Conservation (phyloP, 2,888 invertebrate species). For the Rhagonycha lutea region DNA sequence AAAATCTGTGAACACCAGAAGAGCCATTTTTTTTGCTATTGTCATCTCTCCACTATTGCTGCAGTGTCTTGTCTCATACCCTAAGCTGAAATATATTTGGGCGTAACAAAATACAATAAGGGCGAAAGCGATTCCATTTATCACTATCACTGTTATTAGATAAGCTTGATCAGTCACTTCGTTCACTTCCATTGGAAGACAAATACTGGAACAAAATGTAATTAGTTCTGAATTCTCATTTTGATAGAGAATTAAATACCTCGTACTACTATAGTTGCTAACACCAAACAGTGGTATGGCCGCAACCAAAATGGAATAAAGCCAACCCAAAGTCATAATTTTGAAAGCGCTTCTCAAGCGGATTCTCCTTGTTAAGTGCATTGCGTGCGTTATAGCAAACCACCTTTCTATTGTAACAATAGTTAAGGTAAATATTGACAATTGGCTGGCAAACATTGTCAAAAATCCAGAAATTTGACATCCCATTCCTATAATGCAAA, state of each 20-base stretch:
- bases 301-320: constrained; percentile 77
- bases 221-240: no score
- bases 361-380: constrained; percentile 80
- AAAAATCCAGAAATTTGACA: constrained; percentile 87
- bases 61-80: constrained; percentile 66
- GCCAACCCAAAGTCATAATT: constrained; percentile 80
- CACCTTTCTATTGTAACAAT: constrained; percentile 85
- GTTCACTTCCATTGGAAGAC: constrained; percentile 83
- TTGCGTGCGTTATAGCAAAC: constrained; percentile 83
- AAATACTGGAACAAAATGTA: constrained; percentile 65
- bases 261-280: constrained; percentile 86
- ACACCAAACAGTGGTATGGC: constrained; percentile 80
- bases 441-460: constrained; percentile 84
- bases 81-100: constrained; percentile 82
- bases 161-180: constrained; percentile 72
- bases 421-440: constrained; percentile 86
- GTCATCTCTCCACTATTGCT: constrained; percentile 66
- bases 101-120: constrained; percentile 84
- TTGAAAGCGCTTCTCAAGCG: constrained; percentile 72
- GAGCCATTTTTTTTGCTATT: constrained; percentile 87
- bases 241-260: constrained; percentile 54
- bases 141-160: constrained; percentile 72
- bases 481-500: constrained; percentile 63
- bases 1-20: constrained; percentile 84
- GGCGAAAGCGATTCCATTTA: constrained; percentile 80